phyloP scores from a whole-genome alignment of 2,797 vertebrate genomes.

The Malurus leucopterus region DNA sequence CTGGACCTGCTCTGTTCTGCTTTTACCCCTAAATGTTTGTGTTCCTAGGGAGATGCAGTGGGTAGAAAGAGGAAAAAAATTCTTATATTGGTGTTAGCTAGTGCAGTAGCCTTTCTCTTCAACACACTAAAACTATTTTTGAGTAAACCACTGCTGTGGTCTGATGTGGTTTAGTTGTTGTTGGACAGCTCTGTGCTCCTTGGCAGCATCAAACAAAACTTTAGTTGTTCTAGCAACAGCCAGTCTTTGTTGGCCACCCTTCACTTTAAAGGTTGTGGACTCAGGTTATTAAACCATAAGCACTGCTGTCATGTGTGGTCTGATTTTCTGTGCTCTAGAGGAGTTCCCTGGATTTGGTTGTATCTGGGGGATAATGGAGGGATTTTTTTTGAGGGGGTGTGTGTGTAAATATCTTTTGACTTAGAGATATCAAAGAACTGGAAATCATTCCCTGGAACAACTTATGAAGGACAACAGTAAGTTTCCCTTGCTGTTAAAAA shows the following conservation, averaged over 20 bases:
- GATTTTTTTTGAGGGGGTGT: accelerated
- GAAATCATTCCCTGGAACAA: neutral
- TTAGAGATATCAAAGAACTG: neutral
- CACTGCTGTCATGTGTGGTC: neutral
- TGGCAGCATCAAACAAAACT: neutral
- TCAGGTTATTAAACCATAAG: neutral
- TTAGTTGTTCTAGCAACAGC: neutral
- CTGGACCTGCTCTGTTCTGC: neutral
- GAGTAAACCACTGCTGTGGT: neutral
- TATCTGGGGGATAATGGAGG: neutral
- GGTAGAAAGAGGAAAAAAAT: neutral
- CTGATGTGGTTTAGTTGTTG: neutral
- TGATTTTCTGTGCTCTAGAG: neutral
- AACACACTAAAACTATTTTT: neutral
- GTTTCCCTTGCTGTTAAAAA: neutral
- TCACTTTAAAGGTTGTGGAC: neutral
- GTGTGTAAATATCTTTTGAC: neutral
- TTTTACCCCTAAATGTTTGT: neutral
- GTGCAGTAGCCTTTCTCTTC: neutral
- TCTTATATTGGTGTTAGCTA: neutral
- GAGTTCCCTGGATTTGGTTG: neutral
- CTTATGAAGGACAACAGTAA: neutral
- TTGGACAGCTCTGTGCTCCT: neutral
- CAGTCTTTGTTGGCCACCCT: neutral
- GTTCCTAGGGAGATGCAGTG: neutral